Conservation (phyloP, 2,888 invertebrate genomes). For the Folsomia candida region DNA sequence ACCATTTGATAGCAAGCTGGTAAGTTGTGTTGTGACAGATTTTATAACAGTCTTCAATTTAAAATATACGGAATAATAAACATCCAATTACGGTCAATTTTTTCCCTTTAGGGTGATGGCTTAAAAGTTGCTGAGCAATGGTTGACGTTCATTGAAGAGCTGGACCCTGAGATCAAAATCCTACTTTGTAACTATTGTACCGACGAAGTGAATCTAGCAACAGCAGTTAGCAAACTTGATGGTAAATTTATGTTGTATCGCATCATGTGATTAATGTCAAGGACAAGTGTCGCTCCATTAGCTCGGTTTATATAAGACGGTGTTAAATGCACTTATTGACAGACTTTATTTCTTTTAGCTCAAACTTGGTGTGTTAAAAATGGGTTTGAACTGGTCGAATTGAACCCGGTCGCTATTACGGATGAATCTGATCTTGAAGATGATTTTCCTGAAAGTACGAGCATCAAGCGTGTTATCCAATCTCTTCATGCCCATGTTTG, state of each 20-base stretch:
- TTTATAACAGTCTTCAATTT: not conserved
- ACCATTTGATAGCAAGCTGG: constrained; percentile 62
- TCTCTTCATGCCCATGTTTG: constrained; percentile 70
- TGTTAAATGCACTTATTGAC: too few relatives aligned
- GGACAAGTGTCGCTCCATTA: too few relatives aligned
- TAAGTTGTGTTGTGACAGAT: constrained; percentile 52
- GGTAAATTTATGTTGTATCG: too few relatives aligned
- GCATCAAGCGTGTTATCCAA: constrained; percentile 66
- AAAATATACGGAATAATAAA: not conserved
- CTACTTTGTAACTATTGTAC: constrained; percentile 61
- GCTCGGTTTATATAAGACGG: too few relatives aligned
- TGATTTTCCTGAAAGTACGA: constrained; percentile 63
- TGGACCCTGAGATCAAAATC: constrained; percentile 61
- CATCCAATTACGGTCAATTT: not conserved
- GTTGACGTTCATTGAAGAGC: constrained; percentile 56
- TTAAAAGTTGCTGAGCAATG: constrained; percentile 56
- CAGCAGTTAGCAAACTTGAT: constrained; percentile 52
- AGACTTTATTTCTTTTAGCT: too few relatives aligned
- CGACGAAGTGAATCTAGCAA: constrained; percentile 49
- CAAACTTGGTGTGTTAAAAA: constrained; percentile 66
- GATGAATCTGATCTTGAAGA: constrained; percentile 58
- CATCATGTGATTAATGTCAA: too few relatives aligned
- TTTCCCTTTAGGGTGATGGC: constrained; percentile 53
- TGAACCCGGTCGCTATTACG: constrained; percentile 59
- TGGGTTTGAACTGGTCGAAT: constrained; percentile 68